Conservation (phyloP, 2,888 invertebrate species). For the Siphlonurus alternatus region DNA sequence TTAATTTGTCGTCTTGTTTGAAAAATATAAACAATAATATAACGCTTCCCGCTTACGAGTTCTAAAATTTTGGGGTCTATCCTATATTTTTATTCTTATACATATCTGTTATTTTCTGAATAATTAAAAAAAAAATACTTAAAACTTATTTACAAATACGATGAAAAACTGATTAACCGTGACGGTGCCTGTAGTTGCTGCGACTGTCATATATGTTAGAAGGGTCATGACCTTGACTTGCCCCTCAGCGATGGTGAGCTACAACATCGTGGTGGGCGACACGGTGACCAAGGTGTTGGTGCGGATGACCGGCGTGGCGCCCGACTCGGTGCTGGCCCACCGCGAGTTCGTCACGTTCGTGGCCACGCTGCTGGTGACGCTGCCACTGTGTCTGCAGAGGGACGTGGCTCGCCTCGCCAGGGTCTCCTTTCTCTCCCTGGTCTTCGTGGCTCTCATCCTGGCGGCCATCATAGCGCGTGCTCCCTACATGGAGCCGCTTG, state of each 20-base stretch:
- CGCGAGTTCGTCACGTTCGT: conserved; percentile 51
- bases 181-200: too few species aligned
- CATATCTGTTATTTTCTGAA: too few species aligned
- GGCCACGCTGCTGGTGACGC: conserved; percentile 52
- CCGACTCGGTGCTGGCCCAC: conserved; percentile 37
- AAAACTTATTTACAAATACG: too few species aligned
- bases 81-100: too few species aligned
- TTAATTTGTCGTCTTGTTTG: too few species aligned
- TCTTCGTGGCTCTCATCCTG: conserved; percentile 55
- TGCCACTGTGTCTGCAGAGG: conserved; percentile 62
- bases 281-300: conserved; percentile 65
- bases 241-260: conserved; percentile 70
- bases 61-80: too few species aligned
- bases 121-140: too few species aligned
- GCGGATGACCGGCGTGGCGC: conserved; percentile 41
- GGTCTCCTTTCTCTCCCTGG: conserved; percentile 47
- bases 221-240: too few species aligned
- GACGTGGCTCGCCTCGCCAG: conserved; percentile 54
- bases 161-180: too few species aligned
- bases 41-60: too few species aligned
- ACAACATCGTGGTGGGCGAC: conserved; percentile 75
- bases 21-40: too few species aligned
- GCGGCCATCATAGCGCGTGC: conserved; percentile 43
- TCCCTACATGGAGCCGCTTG: conserved; percentile 36
- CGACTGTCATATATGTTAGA: too few species aligned